These are phyloP conservation scores for Amblyraja radiata DNA, from an alignment of 2,797 vertebrate species.

Conservation along the genomic window DNA sequence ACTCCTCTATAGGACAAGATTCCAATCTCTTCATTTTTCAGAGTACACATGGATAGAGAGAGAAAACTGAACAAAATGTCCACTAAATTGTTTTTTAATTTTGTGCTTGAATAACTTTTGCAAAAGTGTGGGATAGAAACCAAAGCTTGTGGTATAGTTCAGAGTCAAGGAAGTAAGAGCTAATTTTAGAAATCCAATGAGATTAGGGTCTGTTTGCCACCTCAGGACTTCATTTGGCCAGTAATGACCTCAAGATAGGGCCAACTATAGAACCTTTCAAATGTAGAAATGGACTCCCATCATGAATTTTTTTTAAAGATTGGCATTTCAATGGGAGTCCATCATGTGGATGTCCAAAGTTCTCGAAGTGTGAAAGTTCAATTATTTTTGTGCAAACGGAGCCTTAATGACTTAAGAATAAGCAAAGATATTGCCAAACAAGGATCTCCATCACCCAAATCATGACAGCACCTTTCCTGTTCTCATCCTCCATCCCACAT, in stretches of 20 bases:
- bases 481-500: too few relatives aligned
- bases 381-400: neutral
- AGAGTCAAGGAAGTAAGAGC: neutral
- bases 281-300: too few relatives aligned
- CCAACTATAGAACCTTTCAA: neutral
- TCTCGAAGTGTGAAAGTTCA: neutral
- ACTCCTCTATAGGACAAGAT: too few relatives aligned
- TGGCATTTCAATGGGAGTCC: neutral
- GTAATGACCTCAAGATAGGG: neutral
- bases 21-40: too few relatives aligned
- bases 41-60: too few relatives aligned
- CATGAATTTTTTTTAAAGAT: neutral
- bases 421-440: neutral
- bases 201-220: neutral
- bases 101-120: neutral
- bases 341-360: neutral
- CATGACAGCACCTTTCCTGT: neutral
- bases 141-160: neutral
- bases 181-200: neutral
- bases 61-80: too few relatives aligned
- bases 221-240: neutral
- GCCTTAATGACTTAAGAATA: neutral
- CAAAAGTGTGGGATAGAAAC: neutral
- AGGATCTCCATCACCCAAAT: neutral
- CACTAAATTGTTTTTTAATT: too few relatives aligned